These are phyloP conservation scores for Heterodera filipjevi DNA, from an alignment of 2,888 invertebrate species.

Conservation along the genomic window DNA sequence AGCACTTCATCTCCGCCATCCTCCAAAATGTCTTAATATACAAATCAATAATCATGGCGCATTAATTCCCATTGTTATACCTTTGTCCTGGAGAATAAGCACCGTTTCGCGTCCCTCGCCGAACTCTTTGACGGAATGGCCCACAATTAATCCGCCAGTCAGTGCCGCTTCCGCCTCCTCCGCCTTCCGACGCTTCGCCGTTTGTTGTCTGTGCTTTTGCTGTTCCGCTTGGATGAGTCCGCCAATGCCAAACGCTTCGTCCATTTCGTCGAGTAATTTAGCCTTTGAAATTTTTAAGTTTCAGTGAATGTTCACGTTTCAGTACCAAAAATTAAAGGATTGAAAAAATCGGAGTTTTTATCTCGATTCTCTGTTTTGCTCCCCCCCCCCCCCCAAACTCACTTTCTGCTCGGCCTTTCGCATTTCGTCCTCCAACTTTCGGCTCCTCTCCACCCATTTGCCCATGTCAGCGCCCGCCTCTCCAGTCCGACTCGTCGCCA, in stretches of 20 bases:
- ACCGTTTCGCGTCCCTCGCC: conserved; percentile 74
- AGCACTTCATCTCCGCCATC: conserved; percentile 80
- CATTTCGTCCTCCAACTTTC: conserved; percentile 79
- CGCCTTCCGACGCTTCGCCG: no score
- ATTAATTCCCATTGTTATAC: no score
- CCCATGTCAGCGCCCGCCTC: conserved; percentile 55
- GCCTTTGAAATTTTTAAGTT: conserved; percentile 72
- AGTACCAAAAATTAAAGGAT: no score
- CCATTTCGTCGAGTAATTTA: conserved; percentile 89
- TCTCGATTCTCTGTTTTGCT: no score
- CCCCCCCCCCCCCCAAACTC: neutral
- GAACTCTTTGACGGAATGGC: conserved; percentile 73
- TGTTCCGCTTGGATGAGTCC: conserved; percentile 80
- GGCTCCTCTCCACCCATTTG: conserved; percentile 82
- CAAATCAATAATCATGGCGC: neutral
- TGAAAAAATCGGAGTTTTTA: no score
- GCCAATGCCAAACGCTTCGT: conserved; percentile 87
- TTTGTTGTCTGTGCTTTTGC: conserved; percentile 64
- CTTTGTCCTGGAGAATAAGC: conserved; percentile 89
- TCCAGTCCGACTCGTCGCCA: conserved; percentile 55
- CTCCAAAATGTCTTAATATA: conserved; percentile 71
- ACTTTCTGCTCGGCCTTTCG: conserved; percentile 79
- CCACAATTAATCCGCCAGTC: conserved; percentile 77
- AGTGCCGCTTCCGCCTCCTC: neutral
- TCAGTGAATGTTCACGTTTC: no score